A percentile compares a stretch with the other conserved stretches of the same genome.
phyloP scores from a whole-genome alignment of 2,113 vertebrate genomes.

The Stegostoma tigrinum region DNA sequence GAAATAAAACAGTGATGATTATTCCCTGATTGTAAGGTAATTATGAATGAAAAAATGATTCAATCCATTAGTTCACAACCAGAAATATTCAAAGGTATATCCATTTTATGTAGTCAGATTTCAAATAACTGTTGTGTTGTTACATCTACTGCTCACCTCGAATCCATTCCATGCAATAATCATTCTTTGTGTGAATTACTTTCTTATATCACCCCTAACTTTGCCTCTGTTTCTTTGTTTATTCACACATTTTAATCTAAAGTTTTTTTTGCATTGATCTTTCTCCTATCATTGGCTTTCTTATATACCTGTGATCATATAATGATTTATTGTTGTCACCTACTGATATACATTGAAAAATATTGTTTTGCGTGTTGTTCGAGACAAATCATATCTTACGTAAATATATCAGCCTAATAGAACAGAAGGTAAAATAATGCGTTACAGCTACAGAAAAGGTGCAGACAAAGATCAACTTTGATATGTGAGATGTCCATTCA shows the following conservation, averaged over 20 bases:
- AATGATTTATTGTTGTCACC: too few relatives aligned
- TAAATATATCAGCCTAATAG: too few relatives aligned
- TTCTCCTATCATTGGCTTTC: not conserved
- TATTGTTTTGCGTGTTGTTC: too few relatives aligned
- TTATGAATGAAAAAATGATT: not conserved
- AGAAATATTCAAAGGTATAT: not conserved
- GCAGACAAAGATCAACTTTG: too few relatives aligned
- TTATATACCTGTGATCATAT: not conserved
- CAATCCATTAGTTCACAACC: not conserved
- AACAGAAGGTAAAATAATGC: too few relatives aligned
- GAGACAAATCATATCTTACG: too few relatives aligned
- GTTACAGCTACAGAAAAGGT: too few relatives aligned
- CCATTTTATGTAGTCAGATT: not conserved
- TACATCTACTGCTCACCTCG: not conserved
- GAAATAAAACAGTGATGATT: not conserved
- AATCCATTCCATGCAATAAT: not conserved
- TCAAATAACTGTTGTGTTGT: not conserved
- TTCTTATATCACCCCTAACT: not conserved
- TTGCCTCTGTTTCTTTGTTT: not conserved
- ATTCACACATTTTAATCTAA: not conserved
- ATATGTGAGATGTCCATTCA: too few relatives aligned
- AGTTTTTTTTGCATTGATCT: not conserved
- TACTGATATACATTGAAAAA: too few relatives aligned
- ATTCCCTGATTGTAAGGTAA: not conserved
- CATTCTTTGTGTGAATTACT: not conserved